Base-by-base conservation (phyloP, 2,888 invertebrate species). In the Marronus borbonicus region DNA sequence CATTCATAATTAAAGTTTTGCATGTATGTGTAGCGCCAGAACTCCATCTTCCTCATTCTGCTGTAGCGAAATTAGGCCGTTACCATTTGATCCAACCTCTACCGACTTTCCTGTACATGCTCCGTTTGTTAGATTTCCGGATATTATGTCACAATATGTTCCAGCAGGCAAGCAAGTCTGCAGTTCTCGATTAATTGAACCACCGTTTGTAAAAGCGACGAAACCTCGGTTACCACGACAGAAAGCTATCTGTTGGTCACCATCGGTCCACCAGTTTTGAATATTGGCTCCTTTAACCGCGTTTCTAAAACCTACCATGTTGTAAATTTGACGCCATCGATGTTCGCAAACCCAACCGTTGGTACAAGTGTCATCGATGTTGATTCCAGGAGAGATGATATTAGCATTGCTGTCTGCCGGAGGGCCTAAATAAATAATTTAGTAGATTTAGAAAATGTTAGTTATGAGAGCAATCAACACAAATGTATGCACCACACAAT, bases 321-420 rank as follows among this genome's bases (percentile, higher is more conserved):
- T 92, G 89, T 89, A 93, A 83, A 96, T 95, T 86, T 94, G 93
- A 0, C 94, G 90, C 96, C 96, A 96, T 39, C 96, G 91, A 88
- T 96, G 95, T 87, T 97, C 96, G 84, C 96, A 96, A 0, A 96
- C 88, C 94, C 95, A 96, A 2, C 94, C 95, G 81, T 92, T 92
- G 0, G 90, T 90, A 84, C 96, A 96, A 0, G 90, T 89, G 0
- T 89, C 89, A 80, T 95, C 94, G 8, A 90, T 85, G 82, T 93
- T 92, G 80, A 95, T 92, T 28, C 88, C 88, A 0, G 95, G 93
- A 0, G 93, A 92, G 17, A 92, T 87, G 14, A 93, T 92, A 78
- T 93, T 91, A 10, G 91, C 93, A 17, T 89, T 86, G 7, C 82
- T 85, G 80, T 94, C 93, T 84, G 91, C 90, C 0, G 96, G 96